Evolutionary conservation across 2,888 invertebrate genomes (phyloP).

Genomic region (Dasysyrphus tricinctus): DNA sequence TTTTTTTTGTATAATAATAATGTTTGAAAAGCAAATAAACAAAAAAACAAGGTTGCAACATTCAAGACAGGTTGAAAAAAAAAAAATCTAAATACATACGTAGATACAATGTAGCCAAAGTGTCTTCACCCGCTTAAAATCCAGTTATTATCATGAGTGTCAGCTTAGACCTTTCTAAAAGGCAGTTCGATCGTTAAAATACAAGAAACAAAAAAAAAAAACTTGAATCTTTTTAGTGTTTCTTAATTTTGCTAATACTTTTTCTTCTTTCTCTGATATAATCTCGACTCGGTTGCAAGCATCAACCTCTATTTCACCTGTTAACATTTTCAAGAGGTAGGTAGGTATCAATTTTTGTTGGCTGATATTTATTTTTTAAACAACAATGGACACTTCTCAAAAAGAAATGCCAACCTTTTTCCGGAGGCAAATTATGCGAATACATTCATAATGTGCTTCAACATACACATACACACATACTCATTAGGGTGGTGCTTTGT

Average conservation of each 20-base stretch:
- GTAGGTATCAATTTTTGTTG: not conserved
- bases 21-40: not conserved
- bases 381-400: constrained; percentile 8
- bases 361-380: constrained; percentile 5
- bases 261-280: constrained; percentile 37
- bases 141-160: constrained; percentile 23
- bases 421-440: constrained; percentile 25
- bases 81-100: not conserved
- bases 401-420: constrained; percentile 18
- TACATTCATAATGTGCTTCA: not conserved
- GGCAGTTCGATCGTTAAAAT: constrained; percentile 30
- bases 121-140: constrained; percentile 22
- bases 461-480: too few species aligned
- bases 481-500: too few species aligned
- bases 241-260: constrained; percentile 25
- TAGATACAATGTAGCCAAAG: not conserved
- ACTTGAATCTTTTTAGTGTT: constrained; percentile 37
- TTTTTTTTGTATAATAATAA: not conserved
- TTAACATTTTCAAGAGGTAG: not conserved
- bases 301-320: constrained; percentile 25
- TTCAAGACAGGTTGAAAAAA: not conserved
- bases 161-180: constrained; percentile 67
- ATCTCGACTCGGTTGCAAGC: constrained; percentile 10
- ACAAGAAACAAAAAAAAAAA: not conserved
- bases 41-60: not conserved